Base-by-base conservation (phyloP, 64 coral and sea anemone genomes). In the Acropora yongei region DNA sequence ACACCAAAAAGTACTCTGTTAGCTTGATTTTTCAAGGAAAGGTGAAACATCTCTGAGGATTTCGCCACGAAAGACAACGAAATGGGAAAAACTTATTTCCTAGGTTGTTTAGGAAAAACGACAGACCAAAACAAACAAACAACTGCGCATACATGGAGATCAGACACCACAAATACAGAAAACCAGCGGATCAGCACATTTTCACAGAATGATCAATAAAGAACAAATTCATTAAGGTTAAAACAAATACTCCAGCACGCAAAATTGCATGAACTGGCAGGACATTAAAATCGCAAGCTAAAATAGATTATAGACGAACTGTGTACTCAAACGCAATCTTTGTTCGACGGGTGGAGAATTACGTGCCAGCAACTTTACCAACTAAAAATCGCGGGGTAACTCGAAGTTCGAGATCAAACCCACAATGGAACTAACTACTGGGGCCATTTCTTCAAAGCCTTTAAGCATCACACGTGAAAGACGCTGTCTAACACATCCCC, bases 371-470 rank as follows among this genome's bases (percentile, higher is more conserved):
- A 55, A 5, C 5, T 7, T 7, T 5, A 55, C 51, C 10, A 55
- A 55, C 51, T 55, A 7, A 2, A 63, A 63, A 63, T 63, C 46
- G 50, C 12, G 76, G n/a, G 76, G 2, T 2, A 12, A 71, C 68
- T 71, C 13, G 39, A 6, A 2, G 18, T 14, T 71, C 1, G 41
- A 44, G 41, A 8, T 1, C 39, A 44, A 75, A 11, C 17, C 13
- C 65, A 13, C 18, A 58, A 41, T 83, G 58, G 57, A 41, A 44
- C 73, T 8, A 40, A 1, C 41, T 83, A 45, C 44, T 47, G 12
- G 57, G 57, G 58, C 18, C n/a, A 80, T 80, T 80, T 80, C 78
- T 12, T 12, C 16, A 82, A 46, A 83, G 46, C 57, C 80, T 83
- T 60, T 83, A 45, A 67, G 58, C 16, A 57, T 39, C 12, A 42